Evolutionary conservation across 2,888 invertebrate species (phyloP).

Genomic region (Brachyopa scutellaris): DNA sequence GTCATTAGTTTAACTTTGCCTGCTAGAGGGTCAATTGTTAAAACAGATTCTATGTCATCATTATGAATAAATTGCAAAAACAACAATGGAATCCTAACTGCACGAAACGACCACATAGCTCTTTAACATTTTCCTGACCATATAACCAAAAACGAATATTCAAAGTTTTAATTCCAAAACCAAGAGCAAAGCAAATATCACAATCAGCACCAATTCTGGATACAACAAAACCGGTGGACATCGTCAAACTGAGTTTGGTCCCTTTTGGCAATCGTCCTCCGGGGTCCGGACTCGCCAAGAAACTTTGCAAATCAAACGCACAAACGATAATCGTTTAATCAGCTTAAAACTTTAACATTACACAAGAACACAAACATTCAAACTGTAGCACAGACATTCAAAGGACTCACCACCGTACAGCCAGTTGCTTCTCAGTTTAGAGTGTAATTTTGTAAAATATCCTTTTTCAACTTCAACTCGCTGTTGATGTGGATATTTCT

Average conservation of each 20-base stretch:
- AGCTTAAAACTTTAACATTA: constrained; percentile 62
- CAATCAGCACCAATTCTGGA: constrained; percentile 11
- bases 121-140: constrained; percentile 20
- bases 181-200: constrained; percentile 10
- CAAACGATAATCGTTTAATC: constrained; percentile 67
- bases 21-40: too few relatives aligned
- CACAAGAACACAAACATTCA: constrained; percentile 8
- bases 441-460: constrained; percentile 2
- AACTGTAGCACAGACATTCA: constrained; percentile 28
- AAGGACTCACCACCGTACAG: constrained; percentile 2
- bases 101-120: background rate
- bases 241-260: constrained; percentile 2
- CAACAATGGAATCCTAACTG: too few relatives aligned
- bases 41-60: too few relatives aligned
- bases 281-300: constrained; percentile 30
- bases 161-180: constrained; percentile 41
- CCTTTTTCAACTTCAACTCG: background rate
- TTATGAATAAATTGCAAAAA: too few relatives aligned
- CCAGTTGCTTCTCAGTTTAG: constrained; percentile 25
- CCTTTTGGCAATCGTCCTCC: background rate
- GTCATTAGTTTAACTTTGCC: too few relatives aligned
- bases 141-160: constrained; percentile 30
- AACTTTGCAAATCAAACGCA: constrained; percentile 67
- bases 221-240: constrained; percentile 11
- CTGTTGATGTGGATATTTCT: constrained; percentile 17